Evolutionary conservation across 92 coral and sea anemone genomes (phyloP).

Genomic region (Porites rus): DNA sequence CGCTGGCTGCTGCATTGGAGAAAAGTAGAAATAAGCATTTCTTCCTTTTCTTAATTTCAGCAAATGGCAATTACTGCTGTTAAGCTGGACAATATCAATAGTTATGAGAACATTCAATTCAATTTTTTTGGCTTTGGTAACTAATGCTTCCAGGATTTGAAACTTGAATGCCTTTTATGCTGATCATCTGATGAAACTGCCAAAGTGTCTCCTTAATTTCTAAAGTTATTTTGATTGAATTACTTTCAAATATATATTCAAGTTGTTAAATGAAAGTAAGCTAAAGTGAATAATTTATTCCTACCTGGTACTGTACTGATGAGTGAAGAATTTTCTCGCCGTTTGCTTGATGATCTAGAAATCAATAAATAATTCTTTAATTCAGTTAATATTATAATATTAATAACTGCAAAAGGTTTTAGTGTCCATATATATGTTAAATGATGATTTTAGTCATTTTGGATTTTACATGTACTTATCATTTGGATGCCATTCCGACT

Average conservation of each 20-base stretch:
- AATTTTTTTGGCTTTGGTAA: conserved; percentile 15
- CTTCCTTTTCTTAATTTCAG: neutral
- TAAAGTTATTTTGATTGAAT: neutral
- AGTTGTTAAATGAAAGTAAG: no score
- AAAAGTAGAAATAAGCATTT: neutral
- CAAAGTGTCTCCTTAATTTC: neutral
- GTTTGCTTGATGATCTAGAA: conserved; percentile 5
- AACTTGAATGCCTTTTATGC: neutral
- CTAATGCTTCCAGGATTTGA: conserved; percentile 8
- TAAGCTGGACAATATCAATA: neutral
- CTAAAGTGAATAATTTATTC: neutral
- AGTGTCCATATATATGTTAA: neutral
- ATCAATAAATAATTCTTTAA: neutral
- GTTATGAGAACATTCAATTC: conserved; percentile 7
- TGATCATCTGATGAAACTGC: conserved; percentile 13
- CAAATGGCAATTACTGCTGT: neutral
- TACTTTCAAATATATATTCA: no score
- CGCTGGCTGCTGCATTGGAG: neutral
- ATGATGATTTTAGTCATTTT: neutral
- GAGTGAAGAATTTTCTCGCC: conserved; percentile 2
- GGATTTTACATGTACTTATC: neutral
- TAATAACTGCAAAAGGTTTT: neutral
- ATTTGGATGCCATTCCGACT: neutral
- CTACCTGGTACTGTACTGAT: conserved; percentile 8
- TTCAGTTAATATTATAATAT: neutral